Conservation (phyloP, 2,113 vertebrate genomes). For the Ailuropoda melanoleuca region DNA sequence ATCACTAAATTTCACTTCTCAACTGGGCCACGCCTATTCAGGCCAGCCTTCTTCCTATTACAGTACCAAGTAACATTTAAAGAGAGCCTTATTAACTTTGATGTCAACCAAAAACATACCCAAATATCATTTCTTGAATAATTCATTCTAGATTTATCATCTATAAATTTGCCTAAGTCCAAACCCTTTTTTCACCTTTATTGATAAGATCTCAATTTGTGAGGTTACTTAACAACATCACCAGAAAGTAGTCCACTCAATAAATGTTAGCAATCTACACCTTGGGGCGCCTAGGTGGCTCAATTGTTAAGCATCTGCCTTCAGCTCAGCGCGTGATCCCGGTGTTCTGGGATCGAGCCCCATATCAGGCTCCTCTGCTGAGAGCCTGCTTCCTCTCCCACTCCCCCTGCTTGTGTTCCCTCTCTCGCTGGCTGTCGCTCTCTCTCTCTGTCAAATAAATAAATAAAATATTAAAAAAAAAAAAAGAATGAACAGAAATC, state of each 20-base stretch:
- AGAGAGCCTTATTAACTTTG: neutral
- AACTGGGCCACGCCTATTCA: neutral
- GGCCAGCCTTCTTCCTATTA: neutral
- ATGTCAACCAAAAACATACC: neutral
- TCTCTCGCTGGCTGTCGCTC: no score
- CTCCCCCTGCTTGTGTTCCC: no score
- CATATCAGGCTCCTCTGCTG: no score
- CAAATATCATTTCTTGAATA: neutral
- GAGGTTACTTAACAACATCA: neutral
- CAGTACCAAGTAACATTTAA: neutral
- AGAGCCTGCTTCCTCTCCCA: no score
- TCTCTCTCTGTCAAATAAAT: no score
- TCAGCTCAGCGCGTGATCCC: no score
- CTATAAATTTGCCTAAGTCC: neutral
- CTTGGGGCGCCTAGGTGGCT: no score
- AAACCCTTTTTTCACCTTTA: neutral
- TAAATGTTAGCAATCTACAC: neutral
- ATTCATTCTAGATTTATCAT: neutral
- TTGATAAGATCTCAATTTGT: neutral
- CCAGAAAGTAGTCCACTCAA: neutral
- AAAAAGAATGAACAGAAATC: neutral
- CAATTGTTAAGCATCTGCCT: no score
- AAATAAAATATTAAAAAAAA: no score
- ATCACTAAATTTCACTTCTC: neutral
- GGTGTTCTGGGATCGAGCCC: no score